Evolutionary conservation across 53 echinoderm and acorn worm species (phyloP), one percentile per base, ranked within the genome.

Genomic region (Henricia sp.): DNA sequence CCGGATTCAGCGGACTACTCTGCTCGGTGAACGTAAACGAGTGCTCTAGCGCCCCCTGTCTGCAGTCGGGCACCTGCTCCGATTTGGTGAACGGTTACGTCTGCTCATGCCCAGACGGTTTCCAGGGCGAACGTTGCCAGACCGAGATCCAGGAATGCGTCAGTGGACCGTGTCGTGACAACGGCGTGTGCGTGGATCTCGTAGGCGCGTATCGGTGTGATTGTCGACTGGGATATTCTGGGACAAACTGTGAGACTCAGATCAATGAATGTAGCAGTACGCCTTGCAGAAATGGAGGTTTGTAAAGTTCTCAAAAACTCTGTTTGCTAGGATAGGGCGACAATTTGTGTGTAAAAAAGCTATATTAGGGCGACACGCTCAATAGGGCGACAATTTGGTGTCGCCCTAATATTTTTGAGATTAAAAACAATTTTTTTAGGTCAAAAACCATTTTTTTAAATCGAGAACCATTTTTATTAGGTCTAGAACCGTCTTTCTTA

Each of bases 271-370:
- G 97, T 52, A 36, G 52, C 10, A 88, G 83, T 39, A 84, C 57
- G 38, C 97, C 97, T 5, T 96, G 97, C 54, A 71, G 50, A 29
- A 94, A 96, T 86, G 92, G 86, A 78, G 93, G 93, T 93, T 65
- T n/a, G 21, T 56, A n/a, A n/a, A n/a, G n/a, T 55, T 55, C 26
- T 24, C 21, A 20, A 1, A 24, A 24, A n/a, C n/a, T n/a, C n/a
- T n/a, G n/a, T n/a, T n/a, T n/a, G n/a, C n/a, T n/a, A n/a, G n/a
- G n/a, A n/a, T n/a, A n/a, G n/a, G n/a, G n/a, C n/a, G n/a, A n/a
- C n/a, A n/a, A n/a, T n/a, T n/a, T n/a, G n/a, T n/a, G n/a, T n/a
- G n/a, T n/a, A n/a, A n/a, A n/a, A n/a, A n/a, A n/a, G n/a, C n/a
- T n/a, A n/a, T n/a, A n/a, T n/a, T n/a, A n/a, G n/a, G n/a, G n/a